Percentiles rank a stretch among this genome's conserved stretches.
Conservation (phyloP, 37 sponge, comb jelly and placozoan genomes). For the Chondrilla cf. caribensis region DNA sequence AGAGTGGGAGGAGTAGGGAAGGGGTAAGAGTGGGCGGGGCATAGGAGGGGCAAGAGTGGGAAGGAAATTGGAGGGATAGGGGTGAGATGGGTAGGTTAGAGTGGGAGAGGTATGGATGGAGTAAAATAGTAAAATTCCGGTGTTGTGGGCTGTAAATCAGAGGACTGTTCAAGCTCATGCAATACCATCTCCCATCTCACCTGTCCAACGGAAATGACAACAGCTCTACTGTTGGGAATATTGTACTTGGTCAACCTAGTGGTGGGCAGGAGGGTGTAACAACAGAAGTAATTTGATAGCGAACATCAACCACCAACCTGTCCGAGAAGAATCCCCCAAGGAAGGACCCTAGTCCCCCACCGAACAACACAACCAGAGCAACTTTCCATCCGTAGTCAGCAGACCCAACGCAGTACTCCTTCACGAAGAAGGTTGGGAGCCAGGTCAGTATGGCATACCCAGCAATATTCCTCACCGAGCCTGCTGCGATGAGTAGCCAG, state of each 20-base stretch:
- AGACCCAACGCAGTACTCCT: slow-evolving; percentile 36
- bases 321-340: slow-evolving; percentile 80
- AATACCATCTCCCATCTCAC: no score
- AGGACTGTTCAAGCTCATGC: no score
- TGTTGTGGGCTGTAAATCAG: no score
- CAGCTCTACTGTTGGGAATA: slow-evolving; percentile 4
- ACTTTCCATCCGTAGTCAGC: slow-evolving; percentile 58
- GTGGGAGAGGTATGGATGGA: not conserved
- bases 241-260: not conserved
- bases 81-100: not conserved
- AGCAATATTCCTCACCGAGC: slow-evolving; percentile 81
- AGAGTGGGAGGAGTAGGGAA: not conserved
- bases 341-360: slow-evolving; percentile 73
- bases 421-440: slow-evolving; percentile 76
- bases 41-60: not conserved
- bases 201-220: slow-evolving; percentile 25
- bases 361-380: slow-evolving; percentile 75
- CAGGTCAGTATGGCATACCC: slow-evolving; percentile 87
- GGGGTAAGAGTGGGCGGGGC: not conserved
- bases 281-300: not conserved
- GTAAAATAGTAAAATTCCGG: no score
- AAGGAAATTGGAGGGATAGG: no score
- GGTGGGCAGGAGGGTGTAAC: not conserved
- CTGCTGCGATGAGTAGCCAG: slow-evolving; percentile 68
- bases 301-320: slow-evolving; percentile 28